Base-by-base conservation (phyloP, 2,888 invertebrate genomes). In the Nemoura dubitans region DNA sequence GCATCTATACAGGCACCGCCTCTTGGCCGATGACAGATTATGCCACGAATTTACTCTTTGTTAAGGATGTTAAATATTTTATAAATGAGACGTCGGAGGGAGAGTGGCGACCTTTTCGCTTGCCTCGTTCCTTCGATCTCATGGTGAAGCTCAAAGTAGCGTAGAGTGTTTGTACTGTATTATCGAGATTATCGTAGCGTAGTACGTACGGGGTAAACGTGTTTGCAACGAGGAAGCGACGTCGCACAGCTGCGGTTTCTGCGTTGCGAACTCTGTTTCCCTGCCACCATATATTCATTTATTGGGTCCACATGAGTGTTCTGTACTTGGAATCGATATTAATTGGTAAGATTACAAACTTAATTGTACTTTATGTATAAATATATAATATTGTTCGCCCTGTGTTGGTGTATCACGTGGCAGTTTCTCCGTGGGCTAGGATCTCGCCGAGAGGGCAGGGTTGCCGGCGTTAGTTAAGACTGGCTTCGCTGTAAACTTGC, bases 401-500 rank as follows among this genome's bases (percentile, higher is more conserved):
- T 10, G 59, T 59, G 59, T 59, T 10, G 14, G 59, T 59, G 14
- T 59, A 7, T 59, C 16, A 21, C 21, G 59, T 36, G 36, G 5
- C 36, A n/a, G 36, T 6, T 21, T 59, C 59, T 10, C 2, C 21
- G 59, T 14, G 59, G 59, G 59, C 36, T 36, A 10, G 3, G n/a
- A n/a, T 36, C 36, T 36, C 5, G 5, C 36, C 36, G 36, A 36
- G 5, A 3, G 36, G 5, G 3, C 36, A 36, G n/a, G 36, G 59
- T 59, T 3, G 59, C 59, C 21, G 59, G 21, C 59, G 59, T 21
- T 3, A 10, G 1, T 21, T 16, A 59, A 59, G 59, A 59, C 59
- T 59, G 59, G 59, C 59, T 59, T 59, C 14, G 59, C 59, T 59
- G 59, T 59, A 59, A 59, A 59, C 59, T 59, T 59, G 59, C 59